A percentile compares a stretch with the other conserved stretches of the same genome.
Conservation (phyloP, 92 coral and sea anemone genomes). For the Zoanthus gigantus region DNA sequence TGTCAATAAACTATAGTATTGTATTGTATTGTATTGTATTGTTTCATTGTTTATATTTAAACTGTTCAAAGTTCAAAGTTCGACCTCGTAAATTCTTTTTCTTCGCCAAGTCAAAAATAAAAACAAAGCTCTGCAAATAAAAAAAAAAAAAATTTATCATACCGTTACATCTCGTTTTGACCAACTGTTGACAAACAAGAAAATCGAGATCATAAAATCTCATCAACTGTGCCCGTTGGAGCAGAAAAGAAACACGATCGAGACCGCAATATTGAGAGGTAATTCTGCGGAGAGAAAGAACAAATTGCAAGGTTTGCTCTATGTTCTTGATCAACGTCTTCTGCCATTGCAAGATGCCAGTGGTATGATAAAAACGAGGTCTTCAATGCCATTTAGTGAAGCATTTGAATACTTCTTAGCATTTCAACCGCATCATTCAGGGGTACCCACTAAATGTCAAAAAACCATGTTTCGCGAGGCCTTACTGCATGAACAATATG, state of each 20-base stretch:
- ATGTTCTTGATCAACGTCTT: constrained; percentile 42
- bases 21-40: too few species aligned
- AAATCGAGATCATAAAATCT: constrained; percentile 39
- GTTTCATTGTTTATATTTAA: too few species aligned
- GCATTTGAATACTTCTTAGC: constrained; percentile 55
- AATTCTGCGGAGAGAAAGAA: constrained; percentile 47
- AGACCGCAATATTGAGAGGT: constrained; percentile 20
- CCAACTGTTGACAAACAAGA: constrained; percentile 42
- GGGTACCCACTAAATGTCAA: constrained; percentile 48
- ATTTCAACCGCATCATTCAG: constrained; percentile 46
- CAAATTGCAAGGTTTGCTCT: constrained; percentile 54
- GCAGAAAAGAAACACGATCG: constrained; percentile 34
- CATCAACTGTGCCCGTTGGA: constrained; percentile 40
- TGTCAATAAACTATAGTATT: too few species aligned
- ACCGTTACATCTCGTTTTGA: constrained; percentile 18
- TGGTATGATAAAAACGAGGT: constrained; percentile 35
- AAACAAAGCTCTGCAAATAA: too few species aligned
- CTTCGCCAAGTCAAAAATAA: too few species aligned
- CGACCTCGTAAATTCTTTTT: not conserved
- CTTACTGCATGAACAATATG: constrained; percentile 38
- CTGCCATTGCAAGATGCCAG: constrained; percentile 41
- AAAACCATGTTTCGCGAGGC: constrained; percentile 38
- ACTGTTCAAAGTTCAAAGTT: too few species aligned
- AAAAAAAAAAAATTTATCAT: not conserved
- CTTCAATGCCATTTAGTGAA: constrained; percentile 49